Base-by-base conservation (phyloP, 2,113 vertebrate species). In the Pandion haliaetus region DNA sequence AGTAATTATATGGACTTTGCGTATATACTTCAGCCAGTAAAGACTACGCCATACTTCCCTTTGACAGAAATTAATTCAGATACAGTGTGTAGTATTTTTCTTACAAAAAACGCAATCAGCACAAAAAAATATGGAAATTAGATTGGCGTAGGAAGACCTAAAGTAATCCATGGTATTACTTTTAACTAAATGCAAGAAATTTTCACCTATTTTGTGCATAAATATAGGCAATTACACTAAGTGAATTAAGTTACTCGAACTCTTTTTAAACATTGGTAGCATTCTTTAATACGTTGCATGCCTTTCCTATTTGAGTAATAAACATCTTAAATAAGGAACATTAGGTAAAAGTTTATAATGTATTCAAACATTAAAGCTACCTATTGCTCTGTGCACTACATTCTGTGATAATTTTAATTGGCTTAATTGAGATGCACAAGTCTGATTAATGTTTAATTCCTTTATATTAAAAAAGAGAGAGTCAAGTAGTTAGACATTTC, bases 371-470 rank as follows among this genome's bases (percentile, higher is more conserved):
- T 96, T 98, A 98, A 98, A 98, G 95, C 98, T 98, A 98, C 98
- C 98, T 98, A 98, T 98, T 98, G 98, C 96, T 42, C 96, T 93
- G 90, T 96, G 97, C 96, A 92, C 94, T 97, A 82, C 94, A 90
- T 96, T 98, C 98, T 98, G 97, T 98, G 98, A 98, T 98, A 98
- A 98, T 98, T 98, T 98, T 98, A 98, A 98, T 98, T 98, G 98
- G 98, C 98, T 98, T 98, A 98, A 98, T 98, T 98, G 98, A 98
- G 98, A 98, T 98, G 98, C 98, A 95, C 97, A 98, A 98, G 98
- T 95, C 98, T 98, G 98, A 98, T 98, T 98, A 98, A 98, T 98
- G 98, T 98, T 98, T 98, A 98, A 98, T 98, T 98, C 98, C 97
- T 98, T 98, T 98, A 98, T 98, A 98, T 98, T 98, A 98, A 98